phyloP scores from a whole-genome alignment of 1,140 invertebrate species.

The Zaprionus kolodkinae region DNA sequence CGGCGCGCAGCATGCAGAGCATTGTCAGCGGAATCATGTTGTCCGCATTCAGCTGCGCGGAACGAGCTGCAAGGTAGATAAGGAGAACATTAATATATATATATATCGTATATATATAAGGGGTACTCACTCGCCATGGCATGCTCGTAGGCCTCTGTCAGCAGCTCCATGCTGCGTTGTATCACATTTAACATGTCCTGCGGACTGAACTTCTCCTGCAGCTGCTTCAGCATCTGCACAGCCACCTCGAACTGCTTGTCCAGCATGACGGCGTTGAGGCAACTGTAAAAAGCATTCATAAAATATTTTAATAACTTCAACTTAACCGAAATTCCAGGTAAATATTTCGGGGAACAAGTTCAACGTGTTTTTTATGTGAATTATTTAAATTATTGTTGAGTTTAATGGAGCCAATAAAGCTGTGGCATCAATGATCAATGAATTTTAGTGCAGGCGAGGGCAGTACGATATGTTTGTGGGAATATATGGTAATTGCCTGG shows the following conservation, averaged over 20 bases:
- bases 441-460: conserved; percentile 3
- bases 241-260: conserved; percentile 67
- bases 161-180: conserved; percentile 76
- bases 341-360: conserved; percentile 5
- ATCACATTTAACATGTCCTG: conserved; percentile 83
- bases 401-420: background rate
- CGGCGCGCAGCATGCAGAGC: conserved; percentile 75
- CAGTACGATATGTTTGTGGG: background rate
- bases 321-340: background rate
- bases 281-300: conserved; percentile 41
- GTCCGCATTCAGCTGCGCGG: conserved; percentile 74
- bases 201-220: conserved; percentile 82
- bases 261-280: conserved; percentile 66
- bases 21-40: conserved; percentile 80
- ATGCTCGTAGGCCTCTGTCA: conserved; percentile 75
- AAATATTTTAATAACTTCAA: conserved; percentile 7
- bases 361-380: conserved; percentile 8
- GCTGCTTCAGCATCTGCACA: conserved; percentile 71
- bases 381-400: conserved; percentile 24
- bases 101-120: background rate
- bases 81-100: background rate
- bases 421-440: conserved; percentile 1
- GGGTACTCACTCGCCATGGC: conserved; percentile 56
- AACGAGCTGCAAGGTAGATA: conserved; percentile 49
- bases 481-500: background rate